Base-by-base conservation (phyloP, 1,140 invertebrate genomes). In the Trichonephila inaurata region DNA sequence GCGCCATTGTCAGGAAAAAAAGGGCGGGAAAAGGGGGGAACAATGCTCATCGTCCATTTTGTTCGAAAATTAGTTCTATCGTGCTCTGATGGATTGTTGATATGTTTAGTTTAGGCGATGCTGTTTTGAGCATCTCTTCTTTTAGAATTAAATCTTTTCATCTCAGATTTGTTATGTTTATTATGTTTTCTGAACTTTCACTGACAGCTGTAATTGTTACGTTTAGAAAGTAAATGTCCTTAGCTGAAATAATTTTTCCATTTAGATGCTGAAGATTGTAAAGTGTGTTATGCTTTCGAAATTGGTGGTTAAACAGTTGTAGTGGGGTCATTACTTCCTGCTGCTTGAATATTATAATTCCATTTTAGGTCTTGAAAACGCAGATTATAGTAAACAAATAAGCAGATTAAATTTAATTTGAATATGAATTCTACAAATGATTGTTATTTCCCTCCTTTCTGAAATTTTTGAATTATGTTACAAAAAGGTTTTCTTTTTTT, bases 31-130 rank as follows among this genome's bases (percentile, higher is more conserved):
- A 10, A 24, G 14, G 33, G 72, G 14, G 33, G 72, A 77, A 77
- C 72, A 77, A 77, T 77, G 16, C 14, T 1, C 72, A 33, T 77
- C 72, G 18, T 77, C 72, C 28, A 77, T 77, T 77, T 77, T 77
- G 72, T 77, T 77, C 33, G 72, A 33, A 77, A 77, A 77, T 77
- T 77, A 77, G 72, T 33, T 77, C 72, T 77, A 77, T 77, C 72
- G 72, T 18, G 18, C 21, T 77, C 72, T 77, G 72, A 77, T 77
- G 72, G 72, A 40, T 33, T 8, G 72, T 77, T 77, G 72, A 77
- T 77, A 77, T 77, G 33, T 77, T 16, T 16, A 40, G 14, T 2
- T 33, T 12, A 51, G 14, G 28, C 28, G 28, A 77, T 77, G 24
- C 72, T 33, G 14, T 77, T 77, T 77, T 77, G 33, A 40, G 72